These are phyloP conservation scores for Phortica okadai DNA, from an alignment of 2,888 invertebrate species.

Conservation along the genomic window DNA sequence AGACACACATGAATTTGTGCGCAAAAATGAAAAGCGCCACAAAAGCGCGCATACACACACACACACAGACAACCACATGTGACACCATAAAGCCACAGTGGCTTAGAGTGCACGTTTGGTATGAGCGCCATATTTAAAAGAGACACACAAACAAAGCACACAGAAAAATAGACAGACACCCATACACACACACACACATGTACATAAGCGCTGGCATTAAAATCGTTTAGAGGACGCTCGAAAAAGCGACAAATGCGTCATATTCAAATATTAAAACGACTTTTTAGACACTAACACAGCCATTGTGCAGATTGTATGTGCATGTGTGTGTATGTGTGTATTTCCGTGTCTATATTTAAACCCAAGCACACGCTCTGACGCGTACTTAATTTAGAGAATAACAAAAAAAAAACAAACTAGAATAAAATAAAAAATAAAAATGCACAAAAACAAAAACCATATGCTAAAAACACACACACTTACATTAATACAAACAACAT, in stretches of 20 bases:
- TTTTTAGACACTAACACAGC: not conserved
- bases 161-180: not conserved
- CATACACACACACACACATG: slow-evolving; percentile 21
- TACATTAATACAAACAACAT: too few species aligned
- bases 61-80: slow-evolving; percentile 5
- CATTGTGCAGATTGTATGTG: not conserved
- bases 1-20: slow-evolving; percentile 3
- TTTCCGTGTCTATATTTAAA: slow-evolving; percentile 31
- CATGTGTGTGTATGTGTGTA: slow-evolving; percentile 32
- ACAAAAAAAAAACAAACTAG: not conserved
- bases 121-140: not conserved
- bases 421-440: slow-evolving; percentile 13
- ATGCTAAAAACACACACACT: not conserved
- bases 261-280: slow-evolving; percentile 37
- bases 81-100: slow-evolving; percentile 8
- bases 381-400: slow-evolving; percentile 3
- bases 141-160: not conserved
- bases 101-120: not conserved
- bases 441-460: not conserved
- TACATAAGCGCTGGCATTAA: slow-evolving; percentile 28
- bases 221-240: not conserved
- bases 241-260: slow-evolving; percentile 37
- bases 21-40: not conserved
- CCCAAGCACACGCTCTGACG: slow-evolving; percentile 8
- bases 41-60: not conserved